Evolutionary conservation across 2,888 invertebrate species (phyloP).

Genomic region (Rhabditoides inermis): DNA sequence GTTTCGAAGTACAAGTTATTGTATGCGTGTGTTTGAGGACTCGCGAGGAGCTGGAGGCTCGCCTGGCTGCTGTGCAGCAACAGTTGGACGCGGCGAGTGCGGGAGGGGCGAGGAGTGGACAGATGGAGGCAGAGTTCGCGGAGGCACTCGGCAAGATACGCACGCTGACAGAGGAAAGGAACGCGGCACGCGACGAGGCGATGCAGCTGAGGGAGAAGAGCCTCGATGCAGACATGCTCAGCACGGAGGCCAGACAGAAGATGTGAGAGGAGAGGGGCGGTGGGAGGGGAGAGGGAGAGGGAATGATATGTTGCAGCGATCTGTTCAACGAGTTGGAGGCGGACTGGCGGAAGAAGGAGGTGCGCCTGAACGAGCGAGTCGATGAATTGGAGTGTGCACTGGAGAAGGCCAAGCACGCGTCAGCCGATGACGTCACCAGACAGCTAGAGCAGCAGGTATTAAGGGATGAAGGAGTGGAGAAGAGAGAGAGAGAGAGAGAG

Average conservation of each 20-base stretch:
- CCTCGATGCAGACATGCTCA: conserved; percentile 2
- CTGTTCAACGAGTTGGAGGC: conserved; percentile 10
- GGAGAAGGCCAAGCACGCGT: not conserved
- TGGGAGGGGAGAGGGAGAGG: conserved; percentile 4
- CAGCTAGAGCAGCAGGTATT: conserved; percentile 2
- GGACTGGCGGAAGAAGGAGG: conserved; percentile 7
- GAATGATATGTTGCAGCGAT: conserved; percentile 6
- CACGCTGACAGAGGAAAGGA: too few species aligned
- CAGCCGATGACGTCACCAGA: conserved; percentile 4
- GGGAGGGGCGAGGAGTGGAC: too few species aligned
- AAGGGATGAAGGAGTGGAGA: not conserved
- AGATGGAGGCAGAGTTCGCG: too few species aligned
- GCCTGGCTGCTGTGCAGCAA: too few species aligned
- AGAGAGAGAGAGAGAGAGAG: not conserved
- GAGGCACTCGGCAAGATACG: conserved; percentile 1
- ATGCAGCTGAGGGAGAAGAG: conserved; percentile 6
- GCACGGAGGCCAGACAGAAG: conserved; percentile 1
- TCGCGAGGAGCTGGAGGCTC: too few species aligned
- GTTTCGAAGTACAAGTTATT: too few species aligned
- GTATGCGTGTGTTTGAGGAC: too few species aligned
- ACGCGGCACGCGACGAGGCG: too few species aligned
- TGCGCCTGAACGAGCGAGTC: conserved; percentile 4
- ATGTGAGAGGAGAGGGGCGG: conserved; percentile 7
- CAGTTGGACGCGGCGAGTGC: too few species aligned
- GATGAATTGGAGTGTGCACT: conserved; percentile 5